Evolutionary conservation across 2,113 vertebrate species (phyloP), one percentile per base, ranked within the genome.

Genomic region (Scolopax mira): DNA sequence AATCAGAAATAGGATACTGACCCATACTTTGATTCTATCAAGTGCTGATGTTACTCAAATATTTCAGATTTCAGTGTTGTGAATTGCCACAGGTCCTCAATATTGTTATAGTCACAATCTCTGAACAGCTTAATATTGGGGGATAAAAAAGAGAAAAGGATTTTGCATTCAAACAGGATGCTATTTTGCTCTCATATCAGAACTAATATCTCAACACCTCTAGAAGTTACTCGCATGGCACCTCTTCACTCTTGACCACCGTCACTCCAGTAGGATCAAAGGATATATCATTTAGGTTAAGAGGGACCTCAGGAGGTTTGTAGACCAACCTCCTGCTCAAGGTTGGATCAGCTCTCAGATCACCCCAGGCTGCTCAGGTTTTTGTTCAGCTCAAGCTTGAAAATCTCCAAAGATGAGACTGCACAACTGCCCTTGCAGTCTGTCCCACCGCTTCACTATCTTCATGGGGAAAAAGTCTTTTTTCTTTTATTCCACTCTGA

Each of bases 121-220:
- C 18, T 42, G 23, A 83, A 69, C 4, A n/a, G 9, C 9, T 77
- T 88, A n/a, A 41, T 31, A 22, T 6, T 19, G 6, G 4, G 0
- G 4, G 35, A 9, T 5, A 1, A 7, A 13, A 69, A 48, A 24
- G 1, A 8, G 48, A 69, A 48, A 28, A 19, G 1, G 4, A 17
- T 61, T 55, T 57, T 69, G 7, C 37, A 3, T 74, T 46, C 28
- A 37, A 30, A 67, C 3, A 72, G 11, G 11, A 78, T 5, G 18
- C 24, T 60, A n/a, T 60, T 92, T 74, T 85, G 7, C 11, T 55
- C 6, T 85, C 15, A 28, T 13, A 72, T 2, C 18, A 42, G 19
- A 58, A 30, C 11, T n/a, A 39, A 3, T 64, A 42, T 60, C 42
- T 79, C 28, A 79, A 35, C 3, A 35, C 8, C 6, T 79, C 35